phyloP scores from a whole-genome alignment of 2,888 invertebrate genomes.

The Dorcus hopei region DNA sequence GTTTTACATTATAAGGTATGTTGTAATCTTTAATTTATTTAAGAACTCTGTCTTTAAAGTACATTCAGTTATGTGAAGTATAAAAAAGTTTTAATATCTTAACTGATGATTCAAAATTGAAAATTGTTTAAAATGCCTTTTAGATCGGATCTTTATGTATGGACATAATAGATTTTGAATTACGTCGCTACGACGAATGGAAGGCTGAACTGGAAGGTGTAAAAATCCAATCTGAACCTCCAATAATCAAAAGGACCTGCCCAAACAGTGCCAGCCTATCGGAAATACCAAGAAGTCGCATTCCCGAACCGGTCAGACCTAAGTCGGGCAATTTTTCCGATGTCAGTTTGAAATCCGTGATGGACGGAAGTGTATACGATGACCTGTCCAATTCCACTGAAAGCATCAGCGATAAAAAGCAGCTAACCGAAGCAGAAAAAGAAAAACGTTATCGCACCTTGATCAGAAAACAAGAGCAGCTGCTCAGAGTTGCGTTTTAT shows the following conservation, averaged over 20 bases:
- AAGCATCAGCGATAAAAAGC: conserved; percentile 43
- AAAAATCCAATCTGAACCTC: conserved; percentile 46
- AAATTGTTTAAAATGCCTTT: too few species aligned
- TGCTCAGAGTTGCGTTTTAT: conserved; percentile 88
- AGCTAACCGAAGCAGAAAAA: conserved; percentile 47
- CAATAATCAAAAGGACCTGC: conserved; percentile 45
- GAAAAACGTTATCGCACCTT: conserved; percentile 78
- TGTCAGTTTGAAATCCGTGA: conserved; percentile 56
- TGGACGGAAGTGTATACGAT: conserved; percentile 70
- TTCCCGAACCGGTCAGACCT: conserved; percentile 72
- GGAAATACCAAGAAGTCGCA: conserved; percentile 66
- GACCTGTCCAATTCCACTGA: conserved; percentile 48
- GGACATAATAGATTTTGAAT: conserved; percentile 93
- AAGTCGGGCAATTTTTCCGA: conserved; percentile 68
- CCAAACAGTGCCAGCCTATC: conserved; percentile 51
- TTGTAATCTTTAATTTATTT: conserved; percentile 25
- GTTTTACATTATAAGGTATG: conserved; percentile 89
- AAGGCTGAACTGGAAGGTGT: conserved; percentile 67
- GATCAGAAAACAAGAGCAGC: conserved; percentile 90
- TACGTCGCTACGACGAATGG: conserved; percentile 92
- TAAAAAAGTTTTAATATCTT: too few species aligned
- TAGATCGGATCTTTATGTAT: conserved; percentile 94
- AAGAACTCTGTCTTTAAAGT: not conserved
- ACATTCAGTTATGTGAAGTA: too few species aligned
- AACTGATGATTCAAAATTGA: too few species aligned